Evolutionary conservation across 2,888 invertebrate species (phyloP).

Genomic region (Stenurella melanura): DNA sequence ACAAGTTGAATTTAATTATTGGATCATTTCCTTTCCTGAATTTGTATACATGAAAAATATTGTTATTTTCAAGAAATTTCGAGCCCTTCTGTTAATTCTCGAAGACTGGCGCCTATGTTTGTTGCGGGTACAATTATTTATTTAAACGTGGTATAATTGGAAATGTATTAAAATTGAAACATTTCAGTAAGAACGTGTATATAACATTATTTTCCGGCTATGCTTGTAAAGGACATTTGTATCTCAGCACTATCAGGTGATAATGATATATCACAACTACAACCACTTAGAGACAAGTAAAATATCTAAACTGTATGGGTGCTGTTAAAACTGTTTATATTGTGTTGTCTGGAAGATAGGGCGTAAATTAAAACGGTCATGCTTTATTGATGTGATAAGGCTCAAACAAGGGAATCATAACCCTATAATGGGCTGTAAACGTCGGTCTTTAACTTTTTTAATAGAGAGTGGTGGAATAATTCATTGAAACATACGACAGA

Average conservation of each 20-base stretch:
- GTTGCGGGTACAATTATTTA: no score
- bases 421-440: constrained; percentile 30
- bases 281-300: constrained; percentile 42
- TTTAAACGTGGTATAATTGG: no score
- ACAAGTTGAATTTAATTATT: no score
- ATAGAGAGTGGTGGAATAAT: constrained; percentile 16
- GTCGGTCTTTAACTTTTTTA: constrained; percentile 37
- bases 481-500: background rate
- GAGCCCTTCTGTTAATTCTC: no score
- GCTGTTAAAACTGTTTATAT: constrained; percentile 28
- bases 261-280: constrained; percentile 47
- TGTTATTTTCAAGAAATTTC: no score
- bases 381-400: constrained; percentile 26
- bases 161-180: no score
- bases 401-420: constrained; percentile 17
- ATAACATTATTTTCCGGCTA: no score
- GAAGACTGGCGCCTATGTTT: no score
- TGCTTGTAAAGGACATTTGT: background rate
- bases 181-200: no score
- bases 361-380: constrained; percentile 29
- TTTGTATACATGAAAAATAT: no score
- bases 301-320: constrained; percentile 48
- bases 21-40: no score
- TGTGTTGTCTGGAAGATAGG: constrained; percentile 21
- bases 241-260: constrained; percentile 43